Percentiles rank a stretch among this genome's conserved stretches.
These are phyloP conservation scores for Malurus splendens DNA, from an alignment of 2,797 vertebrate genomes.

Conservation along the genomic window DNA sequence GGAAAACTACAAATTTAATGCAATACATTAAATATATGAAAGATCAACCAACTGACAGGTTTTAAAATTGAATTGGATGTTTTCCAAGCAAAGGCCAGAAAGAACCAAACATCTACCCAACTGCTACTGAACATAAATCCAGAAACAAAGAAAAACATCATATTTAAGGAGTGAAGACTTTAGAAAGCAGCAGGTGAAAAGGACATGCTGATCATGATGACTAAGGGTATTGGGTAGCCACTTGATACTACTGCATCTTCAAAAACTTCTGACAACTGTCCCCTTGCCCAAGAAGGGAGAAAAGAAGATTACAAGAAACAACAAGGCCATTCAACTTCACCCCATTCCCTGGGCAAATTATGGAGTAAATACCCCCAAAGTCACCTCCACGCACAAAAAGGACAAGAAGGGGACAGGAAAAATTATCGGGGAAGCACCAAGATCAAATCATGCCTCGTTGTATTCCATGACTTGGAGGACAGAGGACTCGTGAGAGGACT, in stretches of 20 bases:
- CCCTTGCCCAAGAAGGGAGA: not conserved
- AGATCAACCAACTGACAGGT: conserved; percentile 3
- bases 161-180: not conserved
- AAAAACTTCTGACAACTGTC: not conserved
- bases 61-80: conserved; percentile 16
- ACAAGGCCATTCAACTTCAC: not conserved
- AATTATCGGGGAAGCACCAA: not conserved
- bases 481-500: not conserved
- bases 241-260: not conserved
- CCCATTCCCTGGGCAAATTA: not conserved
- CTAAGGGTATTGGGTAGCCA: not conserved
- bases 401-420: not conserved
- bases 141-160: not conserved
- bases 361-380: not conserved
- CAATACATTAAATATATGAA: not conserved
- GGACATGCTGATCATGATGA: fast-evolving
- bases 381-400: not conserved
- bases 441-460: not conserved
- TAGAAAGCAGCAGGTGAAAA: not conserved
- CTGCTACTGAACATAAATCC: not conserved
- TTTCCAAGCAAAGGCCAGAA: not conserved
- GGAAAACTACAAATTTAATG: not conserved
- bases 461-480: not conserved
- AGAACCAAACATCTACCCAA: not conserved
- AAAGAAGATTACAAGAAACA: not conserved